Base-by-base conservation (phyloP, 2,888 invertebrate species). In the Anarsia innoxiella region DNA sequence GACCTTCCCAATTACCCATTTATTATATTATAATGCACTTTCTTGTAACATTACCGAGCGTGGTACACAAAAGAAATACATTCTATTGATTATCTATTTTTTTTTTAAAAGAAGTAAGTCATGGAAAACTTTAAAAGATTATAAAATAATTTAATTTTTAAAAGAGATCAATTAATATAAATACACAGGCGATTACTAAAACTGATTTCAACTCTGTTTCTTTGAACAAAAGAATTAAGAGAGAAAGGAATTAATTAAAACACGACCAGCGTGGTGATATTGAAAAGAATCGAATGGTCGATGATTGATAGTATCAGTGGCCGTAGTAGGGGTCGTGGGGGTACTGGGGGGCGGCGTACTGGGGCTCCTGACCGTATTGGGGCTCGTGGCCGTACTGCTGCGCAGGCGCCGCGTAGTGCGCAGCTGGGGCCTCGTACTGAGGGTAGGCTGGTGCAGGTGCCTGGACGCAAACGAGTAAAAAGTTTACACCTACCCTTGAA, bases 1-100 rank as follows among this genome's bases (percentile, higher is more conserved):
- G 83, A 82, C 83, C 83, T 83, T 83, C 76, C 70, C 76, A 76
- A 82, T 82, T 80, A 82, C 74, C 57, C 66, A 74, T 76, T 77
- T 76, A 74, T 79, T 78, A 73, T 78, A 82, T 76, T 77, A n/a
- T n/a, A 78, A 75, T 79, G 74, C 78, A 83, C 82, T 83, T 82
- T 83, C 83, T 78, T 78, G 66, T 74, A 69, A 76, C 73, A 72
- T 64, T 50, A 51, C 56, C 49, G 42, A 51, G 48, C 49, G 53
- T 25, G 2, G 46, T 44, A 47, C 50, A 49, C 53, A 36, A 40
- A 28, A 28, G 28, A 28, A 19, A 5, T 19, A 6, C 4, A 19
- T 5, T 19, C 4, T 5, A 19, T 19, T 19, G 19, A 19, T 19
- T 19, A 5, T 19, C 6, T 19, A 19, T 6, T 5, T 5, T 19